These are phyloP conservation scores for Chelonoidis abingdonii DNA, from an alignment of 2,113 vertebrate species.

Conservation along the genomic window DNA sequence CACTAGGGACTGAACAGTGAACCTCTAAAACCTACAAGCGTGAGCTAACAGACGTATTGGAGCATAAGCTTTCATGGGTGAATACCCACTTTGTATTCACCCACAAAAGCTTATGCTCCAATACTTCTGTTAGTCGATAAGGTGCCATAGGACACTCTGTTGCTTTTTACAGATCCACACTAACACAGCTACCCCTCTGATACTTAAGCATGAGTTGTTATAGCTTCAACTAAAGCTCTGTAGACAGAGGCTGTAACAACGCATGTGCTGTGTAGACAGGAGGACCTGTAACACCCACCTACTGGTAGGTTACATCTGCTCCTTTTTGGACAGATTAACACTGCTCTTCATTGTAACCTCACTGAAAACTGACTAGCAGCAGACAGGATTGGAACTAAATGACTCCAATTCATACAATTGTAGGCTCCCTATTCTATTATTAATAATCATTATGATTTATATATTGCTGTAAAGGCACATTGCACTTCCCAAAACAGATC, in stretches of 20 bases:
- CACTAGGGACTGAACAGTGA: neutral
- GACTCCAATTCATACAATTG: neutral
- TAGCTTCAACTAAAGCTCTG: neutral
- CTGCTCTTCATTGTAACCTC: neutral
- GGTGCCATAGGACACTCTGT: too few species aligned
- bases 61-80: too few species aligned
- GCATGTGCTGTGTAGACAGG: neutral
- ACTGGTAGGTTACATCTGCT: neutral
- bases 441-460: accelerated
- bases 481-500: neutral
- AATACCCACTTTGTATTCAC: too few species aligned
- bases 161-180: too few species aligned
- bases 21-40: neutral
- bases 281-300: neutral
- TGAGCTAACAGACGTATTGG: neutral
- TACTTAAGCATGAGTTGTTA: neutral
- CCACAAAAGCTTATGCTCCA: too few species aligned
- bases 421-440: neutral
- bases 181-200: too few species aligned
- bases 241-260: neutral
- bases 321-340: neutral
- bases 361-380: neutral
- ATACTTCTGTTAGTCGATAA: too few species aligned
- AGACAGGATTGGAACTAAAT: neutral
- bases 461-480: neutral